Conservation (phyloP, 2,113 vertebrate genomes). For the Rynchops niger region DNA sequence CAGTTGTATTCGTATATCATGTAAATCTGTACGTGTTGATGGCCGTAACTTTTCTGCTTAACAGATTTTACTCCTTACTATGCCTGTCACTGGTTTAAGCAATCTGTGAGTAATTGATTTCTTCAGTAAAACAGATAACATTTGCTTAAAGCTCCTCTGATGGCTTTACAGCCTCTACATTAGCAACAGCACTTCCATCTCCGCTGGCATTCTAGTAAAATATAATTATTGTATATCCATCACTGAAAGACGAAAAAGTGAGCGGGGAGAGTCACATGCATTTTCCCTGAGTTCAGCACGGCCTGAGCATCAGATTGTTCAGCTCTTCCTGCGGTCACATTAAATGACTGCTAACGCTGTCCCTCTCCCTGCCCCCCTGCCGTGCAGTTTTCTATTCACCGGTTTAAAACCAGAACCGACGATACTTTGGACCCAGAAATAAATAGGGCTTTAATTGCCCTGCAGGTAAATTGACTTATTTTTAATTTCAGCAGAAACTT, state of each 20-base stretch:
- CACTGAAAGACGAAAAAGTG: constrained; percentile 33
- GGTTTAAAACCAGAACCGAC: neutral
- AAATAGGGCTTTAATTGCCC: neutral
- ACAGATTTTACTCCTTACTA: constrained; percentile 76
- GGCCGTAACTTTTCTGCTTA: constrained; percentile 74
- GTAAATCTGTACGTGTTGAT: constrained; percentile 68
- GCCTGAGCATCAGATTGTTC: neutral
- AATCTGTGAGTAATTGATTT: constrained; percentile 80
- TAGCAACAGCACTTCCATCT: constrained; percentile 73
- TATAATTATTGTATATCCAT: constrained; percentile 76
- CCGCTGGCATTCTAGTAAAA: constrained; percentile 72
- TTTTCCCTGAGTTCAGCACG: constrained; percentile 13
- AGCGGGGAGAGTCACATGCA: neutral
- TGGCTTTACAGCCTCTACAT: constrained; percentile 78
- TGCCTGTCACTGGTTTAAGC: constrained; percentile 75
- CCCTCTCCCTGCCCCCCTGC: neutral
- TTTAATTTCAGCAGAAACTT: neutral
- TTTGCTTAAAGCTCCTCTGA: constrained; percentile 80
- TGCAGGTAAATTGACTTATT: neutral
- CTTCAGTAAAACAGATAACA: constrained; percentile 80
- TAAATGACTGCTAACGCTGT: neutral
- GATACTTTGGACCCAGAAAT: constrained; percentile 4
- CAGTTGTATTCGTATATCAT: constrained; percentile 64
- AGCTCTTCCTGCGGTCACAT: neutral
- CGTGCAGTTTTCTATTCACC: neutral